Evolutionary conservation across 1,140 invertebrate genomes (phyloP).

Genomic region (Potamilus streckersoni): DNA sequence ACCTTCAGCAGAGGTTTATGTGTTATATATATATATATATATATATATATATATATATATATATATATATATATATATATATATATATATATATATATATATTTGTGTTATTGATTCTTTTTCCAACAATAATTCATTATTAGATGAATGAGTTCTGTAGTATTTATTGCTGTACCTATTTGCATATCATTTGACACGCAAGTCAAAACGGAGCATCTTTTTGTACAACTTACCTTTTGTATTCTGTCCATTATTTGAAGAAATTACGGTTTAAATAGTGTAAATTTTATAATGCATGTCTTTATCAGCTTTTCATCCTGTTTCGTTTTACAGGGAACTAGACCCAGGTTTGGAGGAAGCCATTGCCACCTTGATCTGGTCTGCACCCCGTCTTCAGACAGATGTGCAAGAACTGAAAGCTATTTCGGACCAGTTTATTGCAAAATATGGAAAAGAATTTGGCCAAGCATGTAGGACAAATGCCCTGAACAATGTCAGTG

Average conservation of each 20-base stretch:
- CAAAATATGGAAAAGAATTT: constrained; percentile 96
- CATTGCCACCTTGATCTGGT: constrained; percentile 97
- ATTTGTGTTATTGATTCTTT: no score
- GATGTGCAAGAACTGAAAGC: constrained; percentile 82
- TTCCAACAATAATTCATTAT: no score
- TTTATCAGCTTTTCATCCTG: neutral
- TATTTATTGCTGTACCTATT: no score
- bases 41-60: constrained; percentile 1
- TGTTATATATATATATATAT: neutral
- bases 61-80: constrained; percentile 3
- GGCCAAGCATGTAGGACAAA: constrained; percentile 68
- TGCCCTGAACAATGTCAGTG: constrained; percentile 81
- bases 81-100: neutral
- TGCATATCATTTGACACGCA: no score
- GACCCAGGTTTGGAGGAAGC: constrained; percentile 96
- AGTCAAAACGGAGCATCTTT: no score
- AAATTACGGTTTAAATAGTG: no score
- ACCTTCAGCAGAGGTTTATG: neutral
- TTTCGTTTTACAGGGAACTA: constrained; percentile 75
- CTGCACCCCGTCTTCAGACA: constrained; percentile 81
- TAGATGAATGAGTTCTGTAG: no score
- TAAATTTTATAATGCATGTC: neutral
- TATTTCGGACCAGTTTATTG: constrained; percentile 88
- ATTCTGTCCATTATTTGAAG: no score
- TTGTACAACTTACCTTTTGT: no score